A percentile compares a stretch with the other conserved stretches of the same genome.
Evolutionary conservation across 1,140 invertebrate species (phyloP).

Genomic region (Stratiolaelaps scimitus): DNA sequence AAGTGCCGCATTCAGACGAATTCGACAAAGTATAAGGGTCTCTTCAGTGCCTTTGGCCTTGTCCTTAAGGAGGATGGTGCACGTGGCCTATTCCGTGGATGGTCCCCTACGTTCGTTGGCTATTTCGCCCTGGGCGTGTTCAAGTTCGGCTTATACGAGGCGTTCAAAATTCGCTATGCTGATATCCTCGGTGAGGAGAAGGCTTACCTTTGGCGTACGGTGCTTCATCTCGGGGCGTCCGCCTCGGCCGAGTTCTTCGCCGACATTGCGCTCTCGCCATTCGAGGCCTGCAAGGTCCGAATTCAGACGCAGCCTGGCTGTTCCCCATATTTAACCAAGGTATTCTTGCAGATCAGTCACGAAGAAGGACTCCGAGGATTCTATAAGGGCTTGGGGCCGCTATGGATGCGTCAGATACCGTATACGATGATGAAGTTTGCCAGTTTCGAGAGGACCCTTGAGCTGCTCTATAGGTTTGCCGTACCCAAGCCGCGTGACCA

Average conservation of each 20-base stretch:
- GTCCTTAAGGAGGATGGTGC: conserved; percentile 73
- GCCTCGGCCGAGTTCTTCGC: conserved; percentile 99
- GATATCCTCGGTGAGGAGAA: conserved; percentile 81
- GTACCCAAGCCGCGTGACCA: conserved; percentile 86
- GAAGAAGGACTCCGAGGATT: conserved; percentile 55
- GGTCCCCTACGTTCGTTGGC: conserved; percentile 96
- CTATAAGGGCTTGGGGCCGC: conserved; percentile 87
- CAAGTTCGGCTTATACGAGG: conserved; percentile 72
- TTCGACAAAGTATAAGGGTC: conserved; percentile 79
- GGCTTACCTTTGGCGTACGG: conserved; percentile 79
- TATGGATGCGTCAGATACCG: conserved; percentile 97
- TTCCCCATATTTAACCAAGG: conserved; percentile 72
- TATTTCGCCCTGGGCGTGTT: conserved; percentile 76
- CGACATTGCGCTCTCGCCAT: conserved; percentile 90
- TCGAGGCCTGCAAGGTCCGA: conserved; percentile 93
- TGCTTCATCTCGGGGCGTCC: conserved; percentile 80
- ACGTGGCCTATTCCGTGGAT: conserved; percentile 76
- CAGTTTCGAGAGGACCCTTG: conserved; percentile 95
- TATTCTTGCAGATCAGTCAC: conserved; percentile 45
- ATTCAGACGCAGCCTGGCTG: conserved; percentile 96
- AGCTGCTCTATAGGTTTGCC: conserved; percentile 74
- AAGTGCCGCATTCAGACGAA: conserved; percentile 81
- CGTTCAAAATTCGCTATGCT: conserved; percentile 77
- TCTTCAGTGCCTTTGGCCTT: conserved; percentile 68
- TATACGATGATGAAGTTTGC: conserved; percentile 99